Evolutionary conservation across 2,113 vertebrate species (phyloP), one percentile per base, ranked within the genome.

Genomic region (Spea multiplicata): DNA sequence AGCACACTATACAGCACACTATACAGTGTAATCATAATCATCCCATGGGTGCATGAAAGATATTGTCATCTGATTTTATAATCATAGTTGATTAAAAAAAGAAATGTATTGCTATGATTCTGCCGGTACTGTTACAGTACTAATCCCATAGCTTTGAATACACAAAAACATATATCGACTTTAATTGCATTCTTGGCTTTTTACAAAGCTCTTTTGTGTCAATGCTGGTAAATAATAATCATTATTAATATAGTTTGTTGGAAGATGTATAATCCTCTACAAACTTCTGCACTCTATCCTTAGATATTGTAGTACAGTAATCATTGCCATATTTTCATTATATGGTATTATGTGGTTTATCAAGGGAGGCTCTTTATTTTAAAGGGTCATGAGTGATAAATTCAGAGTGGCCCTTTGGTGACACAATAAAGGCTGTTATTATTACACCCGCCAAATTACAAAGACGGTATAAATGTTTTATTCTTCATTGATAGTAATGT

Each of bases 31-130:
- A 66, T 75, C 67, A 75, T 44, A 67, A 50, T 61, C 68, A 30
- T 80, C 71, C 71, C 78, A 50, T 68, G 78, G 49, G 78, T 74
- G 53, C 46, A 80, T 16, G 44, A 7, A 74, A 16, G 64, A 68
- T 74, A 74, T 74, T 53, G 62, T n/a, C 74, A 74, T 80, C 71
- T 67, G 67, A 68, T 80, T 80, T 80, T 68, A 74, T 80, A 73
- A 74, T 80, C 61, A 68, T 12, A 57, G 71, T 45, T 80, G 78
- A 80, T 80, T 80, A 80, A 80, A 67, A 74, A 9, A 80, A 80
- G n/a, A n/a, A 52, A 65, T 61, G 13, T 8, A 50, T 68, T 14
- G 47, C 45, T 73, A 62, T 73, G 49, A 73, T 67, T 74, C 52
- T 68, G 57, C 48, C 74, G 64, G 74, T 74, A 71, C 73, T 64